phyloP scores from a whole-genome alignment of 1,140 invertebrate species.

The Heliconius hermathena region DNA sequence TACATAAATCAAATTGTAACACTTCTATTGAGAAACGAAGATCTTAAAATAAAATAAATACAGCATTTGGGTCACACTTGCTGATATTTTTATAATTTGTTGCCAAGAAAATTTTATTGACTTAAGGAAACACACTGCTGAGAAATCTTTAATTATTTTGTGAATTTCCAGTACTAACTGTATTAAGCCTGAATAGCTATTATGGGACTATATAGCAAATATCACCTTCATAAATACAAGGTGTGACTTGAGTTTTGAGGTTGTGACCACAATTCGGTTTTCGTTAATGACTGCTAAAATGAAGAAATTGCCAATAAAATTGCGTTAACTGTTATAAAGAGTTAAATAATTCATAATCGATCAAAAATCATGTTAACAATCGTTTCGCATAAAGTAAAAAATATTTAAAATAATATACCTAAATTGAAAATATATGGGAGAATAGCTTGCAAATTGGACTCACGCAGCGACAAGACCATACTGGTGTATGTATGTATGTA shows the following conservation, averaged over 20 bases:
- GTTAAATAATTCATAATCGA: background rate
- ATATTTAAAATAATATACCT: background rate
- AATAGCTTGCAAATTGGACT: constrained; percentile 8
- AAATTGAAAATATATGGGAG: background rate
- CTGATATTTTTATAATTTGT: constrained; percentile 7
- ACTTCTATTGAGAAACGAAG: background rate
- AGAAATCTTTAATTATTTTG: background rate
- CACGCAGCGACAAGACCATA: constrained; percentile 7
- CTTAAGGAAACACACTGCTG: background rate
- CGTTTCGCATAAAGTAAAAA: background rate
- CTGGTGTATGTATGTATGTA: background rate
- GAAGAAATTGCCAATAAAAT: constrained; percentile 54
- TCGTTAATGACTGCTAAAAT: constrained; percentile 65
- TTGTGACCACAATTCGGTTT: constrained; percentile 39
- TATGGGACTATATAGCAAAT: constrained; percentile 17
- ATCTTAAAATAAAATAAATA: background rate
- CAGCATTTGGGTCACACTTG: background rate
- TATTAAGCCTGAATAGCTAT: constrained; percentile 22
- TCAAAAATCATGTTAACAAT: background rate
- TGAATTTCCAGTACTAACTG: background rate
- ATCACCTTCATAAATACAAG: constrained; percentile 34
- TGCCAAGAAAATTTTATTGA: background rate
- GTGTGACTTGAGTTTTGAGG: constrained; percentile 60
- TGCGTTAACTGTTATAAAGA: background rate
- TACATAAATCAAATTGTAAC: background rate